Percentiles rank a stretch among this genome's conserved stretches.
Evolutionary conservation across 2,797 vertebrate genomes (phyloP).

Genomic region (Pipistrellus kuhlii): DNA sequence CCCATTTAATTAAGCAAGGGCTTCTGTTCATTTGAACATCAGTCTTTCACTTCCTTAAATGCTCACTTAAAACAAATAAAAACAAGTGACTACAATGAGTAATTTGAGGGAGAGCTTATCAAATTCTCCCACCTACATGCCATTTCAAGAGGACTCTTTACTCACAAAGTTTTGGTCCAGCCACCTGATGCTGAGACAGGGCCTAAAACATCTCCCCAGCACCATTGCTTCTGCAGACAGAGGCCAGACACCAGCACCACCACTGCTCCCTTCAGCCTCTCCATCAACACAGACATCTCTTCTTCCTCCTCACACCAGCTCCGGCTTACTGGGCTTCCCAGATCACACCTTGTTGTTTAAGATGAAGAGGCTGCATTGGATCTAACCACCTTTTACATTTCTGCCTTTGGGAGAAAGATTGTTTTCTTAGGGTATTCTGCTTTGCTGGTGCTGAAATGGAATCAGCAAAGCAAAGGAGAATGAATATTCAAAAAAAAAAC

Average conservation of each 20-base stretch:
- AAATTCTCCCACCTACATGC: conserved; percentile 54
- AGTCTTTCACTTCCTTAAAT: not conserved
- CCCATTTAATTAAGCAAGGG: not conserved
- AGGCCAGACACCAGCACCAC: conserved; percentile 76
- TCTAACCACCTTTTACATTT: conserved; percentile 76
- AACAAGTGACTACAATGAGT: not conserved
- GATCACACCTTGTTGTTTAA: conserved; percentile 82
- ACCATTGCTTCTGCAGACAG: conserved; percentile 80
- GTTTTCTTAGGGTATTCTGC: not conserved
- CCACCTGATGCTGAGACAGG: conserved; percentile 63
- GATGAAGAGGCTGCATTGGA: conserved; percentile 78
- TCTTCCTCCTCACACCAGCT: conserved; percentile 64
- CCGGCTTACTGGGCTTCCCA: conserved; percentile 67
- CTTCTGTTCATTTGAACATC: not conserved
- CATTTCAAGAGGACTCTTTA: conserved; percentile 16
- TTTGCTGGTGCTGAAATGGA: not conserved
- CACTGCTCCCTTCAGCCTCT: not conserved
- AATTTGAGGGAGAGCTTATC: not conserved
- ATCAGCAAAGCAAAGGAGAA: not conserved
- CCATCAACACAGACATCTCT: conserved; percentile 81
- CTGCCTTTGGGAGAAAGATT: not conserved
- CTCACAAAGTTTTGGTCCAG: conserved; percentile 71
- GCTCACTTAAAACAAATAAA: not conserved
- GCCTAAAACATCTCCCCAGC: conserved; percentile 71
- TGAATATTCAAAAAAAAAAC: not conserved